Evolutionary conservation across 2,797 vertebrate genomes (phyloP).

Genomic region (Australoheros facetus): DNA sequence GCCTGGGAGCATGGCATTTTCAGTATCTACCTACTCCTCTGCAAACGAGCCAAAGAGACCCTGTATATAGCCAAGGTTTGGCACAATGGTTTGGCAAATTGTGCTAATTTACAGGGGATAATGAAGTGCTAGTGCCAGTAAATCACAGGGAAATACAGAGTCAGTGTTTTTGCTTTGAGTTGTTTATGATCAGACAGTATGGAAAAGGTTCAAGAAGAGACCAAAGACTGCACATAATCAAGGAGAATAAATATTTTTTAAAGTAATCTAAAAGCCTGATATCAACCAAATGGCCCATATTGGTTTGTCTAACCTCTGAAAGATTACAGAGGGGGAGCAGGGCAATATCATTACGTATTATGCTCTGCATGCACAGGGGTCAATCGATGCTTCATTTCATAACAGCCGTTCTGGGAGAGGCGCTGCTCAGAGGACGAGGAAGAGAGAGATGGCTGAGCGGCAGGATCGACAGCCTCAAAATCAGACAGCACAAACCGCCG

Average conservation of each 20-base stretch:
- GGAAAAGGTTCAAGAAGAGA: slow-evolving; percentile 8
- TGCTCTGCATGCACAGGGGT: slow-evolving; percentile 62
- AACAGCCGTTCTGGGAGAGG: slow-evolving; percentile 49
- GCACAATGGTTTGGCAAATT: not conserved
- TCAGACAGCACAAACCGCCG: slow-evolving; percentile 32
- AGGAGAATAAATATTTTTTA: slow-evolving; percentile 35
- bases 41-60: not conserved
- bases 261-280: slow-evolving; percentile 29
- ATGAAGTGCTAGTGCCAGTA: not conserved
- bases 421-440: slow-evolving; percentile 21
- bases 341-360: slow-evolving; percentile 75
- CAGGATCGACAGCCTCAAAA: slow-evolving; percentile 27
- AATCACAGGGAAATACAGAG: not conserved
- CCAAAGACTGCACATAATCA: slow-evolving; percentile 14
- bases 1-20: not conserved
- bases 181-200: not conserved
- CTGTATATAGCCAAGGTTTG: not conserved
- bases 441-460: slow-evolving; percentile 31
- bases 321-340: slow-evolving; percentile 11
- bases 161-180: slow-evolving; percentile 19
- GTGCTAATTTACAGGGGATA: not conserved
- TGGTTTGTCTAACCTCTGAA: slow-evolving; percentile 48
- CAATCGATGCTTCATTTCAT: slow-evolving; percentile 77
- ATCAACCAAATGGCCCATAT: slow-evolving; percentile 18
- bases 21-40: not conserved